phyloP scores from a whole-genome alignment of 2,797 vertebrate genomes.

The Cyprinella venusta region DNA sequence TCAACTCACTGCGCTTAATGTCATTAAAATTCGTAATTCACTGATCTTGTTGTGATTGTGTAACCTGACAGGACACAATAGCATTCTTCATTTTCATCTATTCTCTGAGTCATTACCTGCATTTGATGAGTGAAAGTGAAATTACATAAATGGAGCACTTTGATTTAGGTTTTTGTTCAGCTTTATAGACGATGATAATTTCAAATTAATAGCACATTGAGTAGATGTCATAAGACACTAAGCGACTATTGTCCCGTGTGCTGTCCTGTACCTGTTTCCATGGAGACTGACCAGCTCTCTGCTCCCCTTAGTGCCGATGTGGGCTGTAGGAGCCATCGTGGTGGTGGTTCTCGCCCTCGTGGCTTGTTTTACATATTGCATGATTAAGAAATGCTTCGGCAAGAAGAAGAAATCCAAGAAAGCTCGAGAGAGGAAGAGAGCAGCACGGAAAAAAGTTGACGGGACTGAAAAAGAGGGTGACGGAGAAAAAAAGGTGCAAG shows the following conservation, averaged over 20 bases:
- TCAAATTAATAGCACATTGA: conserved; percentile 5
- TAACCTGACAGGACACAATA: conserved; percentile 2
- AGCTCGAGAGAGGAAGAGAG: conserved; percentile 81
- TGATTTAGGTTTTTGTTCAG: background rate
- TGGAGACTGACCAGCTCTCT: conserved; percentile 32
- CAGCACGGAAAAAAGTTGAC: conserved; percentile 72
- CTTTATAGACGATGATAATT: background rate
- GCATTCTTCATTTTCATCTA: conserved; percentile 21
- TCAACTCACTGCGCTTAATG: background rate
- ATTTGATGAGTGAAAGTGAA: background rate
- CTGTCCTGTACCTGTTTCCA: conserved; percentile 27
- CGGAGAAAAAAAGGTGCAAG: conserved; percentile 78
- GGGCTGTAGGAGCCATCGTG: conserved; percentile 85
- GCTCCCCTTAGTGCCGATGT: conserved; percentile 81
- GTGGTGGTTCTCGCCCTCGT: conserved; percentile 81
- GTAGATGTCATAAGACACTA: background rate
- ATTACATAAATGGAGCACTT: conserved; percentile 20
- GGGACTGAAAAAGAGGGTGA: conserved; percentile 82
- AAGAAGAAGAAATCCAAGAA: conserved; percentile 88
- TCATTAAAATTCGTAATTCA: background rate
- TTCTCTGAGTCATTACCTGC: conserved; percentile 9
- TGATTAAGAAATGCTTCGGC: conserved; percentile 84
- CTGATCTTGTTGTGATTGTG: conserved; percentile 3
- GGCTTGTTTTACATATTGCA: conserved; percentile 83
- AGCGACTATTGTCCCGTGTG: conserved; percentile 7